phyloP scores from a whole-genome alignment of 2,888 invertebrate genomes.

The Pollenia labialis region DNA sequence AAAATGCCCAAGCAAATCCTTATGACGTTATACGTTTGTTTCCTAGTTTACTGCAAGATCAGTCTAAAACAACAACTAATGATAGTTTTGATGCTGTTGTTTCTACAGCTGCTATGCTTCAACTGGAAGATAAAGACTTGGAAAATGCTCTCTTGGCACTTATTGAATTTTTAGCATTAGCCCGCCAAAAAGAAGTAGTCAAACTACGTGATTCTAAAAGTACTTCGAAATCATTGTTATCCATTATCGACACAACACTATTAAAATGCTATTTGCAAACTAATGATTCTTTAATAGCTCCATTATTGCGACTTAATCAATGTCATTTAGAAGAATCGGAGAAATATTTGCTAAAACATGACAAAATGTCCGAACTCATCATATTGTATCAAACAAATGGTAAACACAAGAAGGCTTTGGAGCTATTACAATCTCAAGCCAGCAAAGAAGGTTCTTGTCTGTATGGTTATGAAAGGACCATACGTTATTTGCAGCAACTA shows the following conservation, averaged over 20 bases:
- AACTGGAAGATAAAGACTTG: slow-evolving; percentile 91
- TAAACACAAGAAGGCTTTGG: slow-evolving; percentile 95
- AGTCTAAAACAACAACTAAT: slow-evolving; percentile 74
- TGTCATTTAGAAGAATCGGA: slow-evolving; percentile 98
- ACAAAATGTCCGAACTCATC: slow-evolving; percentile 96
- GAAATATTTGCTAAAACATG: slow-evolving; percentile 92
- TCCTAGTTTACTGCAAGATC: slow-evolving; percentile 89
- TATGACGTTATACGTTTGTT: slow-evolving; percentile 97
- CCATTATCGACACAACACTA: slow-evolving; percentile 98
- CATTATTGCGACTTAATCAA: slow-evolving; percentile 94
- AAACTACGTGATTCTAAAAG: slow-evolving; percentile 82
- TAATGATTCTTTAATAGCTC: slow-evolving; percentile 97
- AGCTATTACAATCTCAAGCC: slow-evolving; percentile 92
- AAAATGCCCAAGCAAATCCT: slow-evolving; percentile 95
- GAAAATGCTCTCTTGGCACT: slow-evolving; percentile 95
- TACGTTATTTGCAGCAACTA: slow-evolving; percentile 95
- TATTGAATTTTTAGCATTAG: slow-evolving; percentile 94
- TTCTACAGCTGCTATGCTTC: slow-evolving; percentile 76
- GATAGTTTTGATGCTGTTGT: slow-evolving; percentile 58
- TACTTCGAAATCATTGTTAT: slow-evolving; percentile 86
- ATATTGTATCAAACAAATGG: slow-evolving; percentile 98
- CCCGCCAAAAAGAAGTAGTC: slow-evolving; percentile 85
- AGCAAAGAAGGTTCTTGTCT: slow-evolving; percentile 87
- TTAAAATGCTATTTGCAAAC: slow-evolving; percentile 99
- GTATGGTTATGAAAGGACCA: slow-evolving; percentile 92